These are phyloP conservation scores for Danaus chrysippus DNA, from an alignment of 2,888 invertebrate species.

Conservation along the genomic window DNA sequence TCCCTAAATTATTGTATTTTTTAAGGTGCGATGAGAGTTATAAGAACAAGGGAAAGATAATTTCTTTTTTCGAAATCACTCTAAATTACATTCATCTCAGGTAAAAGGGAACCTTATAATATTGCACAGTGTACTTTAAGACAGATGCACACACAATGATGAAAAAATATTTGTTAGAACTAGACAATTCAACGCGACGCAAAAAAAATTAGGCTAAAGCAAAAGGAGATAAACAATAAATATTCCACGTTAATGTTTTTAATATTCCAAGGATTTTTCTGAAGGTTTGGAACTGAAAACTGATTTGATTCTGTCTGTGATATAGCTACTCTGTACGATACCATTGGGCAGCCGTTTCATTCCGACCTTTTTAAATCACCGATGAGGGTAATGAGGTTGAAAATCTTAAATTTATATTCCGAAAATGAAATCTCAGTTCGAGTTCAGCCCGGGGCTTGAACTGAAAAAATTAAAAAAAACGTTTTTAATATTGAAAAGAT, in stretches of 20 bases:
- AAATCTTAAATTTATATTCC: slow-evolving; percentile 68
- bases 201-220: too few relatives aligned
- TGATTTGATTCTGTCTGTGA: slow-evolving; percentile 9
- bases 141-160: neutral
- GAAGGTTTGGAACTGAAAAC: neutral
- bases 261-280: too few relatives aligned
- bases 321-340: slow-evolving; percentile 18
- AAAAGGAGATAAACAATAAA: too few relatives aligned
- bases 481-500: neutral
- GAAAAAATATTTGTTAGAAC: neutral
- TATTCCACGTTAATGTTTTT: too few relatives aligned
- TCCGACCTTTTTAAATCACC: slow-evolving; percentile 57
- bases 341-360: slow-evolving; percentile 33
- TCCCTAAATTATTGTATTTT: slow-evolving; percentile 7
- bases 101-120: slow-evolving; percentile 49
- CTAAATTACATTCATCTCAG: slow-evolving; percentile 62
- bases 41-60: slow-evolving; percentile 27
- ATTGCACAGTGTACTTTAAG: slow-evolving; percentile 29
- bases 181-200: neutral
- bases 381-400: slow-evolving; percentile 68
- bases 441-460: slow-evolving; percentile 12
- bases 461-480: slow-evolving; percentile 9
- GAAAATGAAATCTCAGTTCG: slow-evolving; percentile 50
- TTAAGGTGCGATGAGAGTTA: slow-evolving; percentile 7
- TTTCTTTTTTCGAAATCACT: slow-evolving; percentile 56